phyloP scores from a whole-genome alignment of 2,113 vertebrate species.

The Echinops telfairi region DNA sequence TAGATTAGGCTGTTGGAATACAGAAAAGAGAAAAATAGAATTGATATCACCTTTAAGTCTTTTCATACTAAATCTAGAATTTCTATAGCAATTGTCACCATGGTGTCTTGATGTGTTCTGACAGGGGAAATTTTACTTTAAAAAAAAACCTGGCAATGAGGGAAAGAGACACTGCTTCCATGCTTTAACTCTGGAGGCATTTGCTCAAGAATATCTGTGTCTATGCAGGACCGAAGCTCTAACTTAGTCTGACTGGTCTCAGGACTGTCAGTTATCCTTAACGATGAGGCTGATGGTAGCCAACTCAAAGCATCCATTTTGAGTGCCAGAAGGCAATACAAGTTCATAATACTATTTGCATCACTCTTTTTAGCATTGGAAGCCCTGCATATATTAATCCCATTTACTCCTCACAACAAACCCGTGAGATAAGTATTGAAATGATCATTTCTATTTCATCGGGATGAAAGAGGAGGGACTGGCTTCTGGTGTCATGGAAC shows the following conservation, averaged over 20 bases:
- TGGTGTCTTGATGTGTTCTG: slow-evolving; percentile 75
- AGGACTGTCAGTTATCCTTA: background rate
- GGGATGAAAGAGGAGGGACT: background rate
- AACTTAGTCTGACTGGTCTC: background rate
- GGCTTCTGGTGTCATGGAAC: slow-evolving; percentile 2
- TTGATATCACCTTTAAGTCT: slow-evolving; percentile 33
- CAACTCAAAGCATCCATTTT: background rate
- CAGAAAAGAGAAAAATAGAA: slow-evolving; percentile 52
- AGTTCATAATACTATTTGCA: background rate
- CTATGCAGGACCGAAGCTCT: background rate
- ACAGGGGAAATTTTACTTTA: slow-evolving; percentile 67
- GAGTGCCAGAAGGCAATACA: background rate
- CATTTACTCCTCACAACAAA: background rate
- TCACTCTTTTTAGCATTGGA: slow-evolving; percentile 14
- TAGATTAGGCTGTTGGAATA: slow-evolving; percentile 30
- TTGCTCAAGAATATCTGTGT: slow-evolving; percentile 36
- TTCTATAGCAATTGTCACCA: slow-evolving; percentile 80
- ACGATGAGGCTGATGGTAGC: background rate
- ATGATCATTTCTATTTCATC: slow-evolving; percentile 21
- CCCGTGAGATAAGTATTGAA: background rate
- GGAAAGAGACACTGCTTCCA: slow-evolving; percentile 36
- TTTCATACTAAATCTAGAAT: slow-evolving; percentile 78
- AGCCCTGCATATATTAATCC: background rate
- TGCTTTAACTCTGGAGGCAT: background rate
- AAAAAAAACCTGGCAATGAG: slow-evolving; percentile 5